phyloP scores from a whole-genome alignment of 92 coral and sea anemone species.

The Porites rus region DNA sequence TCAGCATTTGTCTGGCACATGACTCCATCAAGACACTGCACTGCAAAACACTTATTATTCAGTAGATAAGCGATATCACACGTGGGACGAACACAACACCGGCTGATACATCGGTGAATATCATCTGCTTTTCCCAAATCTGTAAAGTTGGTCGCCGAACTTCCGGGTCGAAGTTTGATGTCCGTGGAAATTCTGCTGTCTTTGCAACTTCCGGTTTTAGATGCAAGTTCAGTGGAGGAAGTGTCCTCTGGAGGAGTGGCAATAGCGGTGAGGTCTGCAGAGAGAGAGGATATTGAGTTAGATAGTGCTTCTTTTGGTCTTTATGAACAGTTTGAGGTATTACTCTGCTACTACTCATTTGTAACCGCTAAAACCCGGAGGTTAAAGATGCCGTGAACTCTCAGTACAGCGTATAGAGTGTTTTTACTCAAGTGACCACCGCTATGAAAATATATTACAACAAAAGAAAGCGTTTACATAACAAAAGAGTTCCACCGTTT shows the following conservation, averaged over 20 bases:
- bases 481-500: too few relatives aligned
- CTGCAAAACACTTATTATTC: constrained; percentile 89
- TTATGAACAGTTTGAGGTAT: too few relatives aligned
- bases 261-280: constrained; percentile 27
- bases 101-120: constrained; percentile 80
- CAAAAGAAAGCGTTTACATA: too few relatives aligned
- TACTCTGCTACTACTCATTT: too few relatives aligned
- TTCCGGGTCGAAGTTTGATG: constrained; percentile 63
- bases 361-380: too few relatives aligned
- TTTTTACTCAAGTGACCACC: too few relatives aligned
- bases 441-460: too few relatives aligned
- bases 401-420: too few relatives aligned
- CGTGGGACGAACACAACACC: constrained; percentile 87
- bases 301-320: too few relatives aligned
- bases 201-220: constrained; percentile 50
- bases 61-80: constrained; percentile 96
- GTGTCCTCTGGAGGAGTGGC: constrained; percentile 40
- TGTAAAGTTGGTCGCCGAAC: constrained; percentile 75
- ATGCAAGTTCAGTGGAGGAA: constrained; percentile 26
- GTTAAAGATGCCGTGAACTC: too few relatives aligned
- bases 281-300: neutral
- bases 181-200: constrained; percentile 75
- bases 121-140: constrained; percentile 80
- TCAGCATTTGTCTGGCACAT: constrained; percentile 89
- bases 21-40: constrained; percentile 92